phyloP scores from a whole-genome alignment of 2,113 vertebrate species.

The Noctilio leporinus region DNA sequence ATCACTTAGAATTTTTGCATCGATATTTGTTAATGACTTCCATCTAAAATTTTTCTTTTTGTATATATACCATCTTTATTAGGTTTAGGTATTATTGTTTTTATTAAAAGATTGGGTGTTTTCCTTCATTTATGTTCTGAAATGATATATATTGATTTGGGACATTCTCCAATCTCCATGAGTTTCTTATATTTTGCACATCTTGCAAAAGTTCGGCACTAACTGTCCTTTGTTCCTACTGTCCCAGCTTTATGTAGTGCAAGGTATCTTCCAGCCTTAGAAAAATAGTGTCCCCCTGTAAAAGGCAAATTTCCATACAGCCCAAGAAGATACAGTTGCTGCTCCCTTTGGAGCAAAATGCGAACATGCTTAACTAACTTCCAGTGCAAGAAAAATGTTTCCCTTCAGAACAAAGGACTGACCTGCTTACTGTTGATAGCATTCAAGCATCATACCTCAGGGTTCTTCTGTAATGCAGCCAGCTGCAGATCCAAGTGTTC shows the following conservation, averaged over 20 bases:
- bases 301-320: background rate
- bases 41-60: background rate
- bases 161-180: background rate
- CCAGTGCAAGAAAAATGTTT: background rate
- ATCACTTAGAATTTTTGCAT: slow-evolving; percentile 14
- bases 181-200: background rate
- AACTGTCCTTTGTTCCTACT: background rate
- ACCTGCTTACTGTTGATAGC: background rate
- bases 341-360: background rate
- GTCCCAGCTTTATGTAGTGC: background rate
- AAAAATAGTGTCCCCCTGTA: background rate
- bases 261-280: background rate
- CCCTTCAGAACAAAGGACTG: background rate
- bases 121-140: background rate
- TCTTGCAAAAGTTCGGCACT: background rate
- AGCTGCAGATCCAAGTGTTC: background rate
- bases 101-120: background rate
- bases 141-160: background rate
- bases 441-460: background rate
- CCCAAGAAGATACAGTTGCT: background rate
- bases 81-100: background rate
- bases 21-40: background rate
- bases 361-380: background rate
- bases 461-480: background rate
- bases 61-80: background rate